Base-by-base conservation (phyloP, 2,888 invertebrate species). In the Protonemura montana region DNA sequence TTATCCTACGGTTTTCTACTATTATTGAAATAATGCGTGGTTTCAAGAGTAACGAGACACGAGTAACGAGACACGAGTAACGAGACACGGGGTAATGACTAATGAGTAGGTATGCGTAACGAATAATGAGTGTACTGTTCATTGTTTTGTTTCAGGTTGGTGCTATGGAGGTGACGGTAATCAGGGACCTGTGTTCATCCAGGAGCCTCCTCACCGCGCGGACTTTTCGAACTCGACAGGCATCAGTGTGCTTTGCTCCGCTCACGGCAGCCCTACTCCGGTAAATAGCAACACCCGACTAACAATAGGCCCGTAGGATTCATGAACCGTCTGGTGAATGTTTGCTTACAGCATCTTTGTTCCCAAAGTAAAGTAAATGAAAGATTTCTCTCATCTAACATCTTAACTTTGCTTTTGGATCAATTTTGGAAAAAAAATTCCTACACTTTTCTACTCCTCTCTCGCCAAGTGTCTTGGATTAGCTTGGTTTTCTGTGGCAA, bases 191-290 rank as follows among this genome's bases (percentile, higher is more conserved):
- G 89, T 91, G 30, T 91, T 91, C 89, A 89, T 91, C 59, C 89
- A 89, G 21, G 90, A 90, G 86, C 91, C 91, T 3, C 90, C 90
- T 7, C 88, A 89, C 42, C 87, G 89, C 0, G 89, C 91, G 3
- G 89, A 89, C 25, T 90, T 91, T 88, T 90, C 90, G 85, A 91
- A 91, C 89, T 90, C 90, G 35, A 89, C 89, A 27, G 91, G 91
- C 28, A 89, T 89, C 29, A 86, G 89, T 21, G 89, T 91, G n/a
- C 89, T 90, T 5, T 91, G 91, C 87, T 89, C 91, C 21, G 91
- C 91, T 25, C 90, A 89, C 87, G 91, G 91, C 5, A 89, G 89
- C 27, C 91, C 91, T 0, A 89, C 91, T 0, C 91, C 91, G 76
- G 88, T 88, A 59, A 87, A 81, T 82, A 29, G 16, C 27, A 5